Base-by-base conservation (phyloP, 30 jellyfish, hydroid and myxozoan genomes). In the Clytia hemisphaerica region DNA sequence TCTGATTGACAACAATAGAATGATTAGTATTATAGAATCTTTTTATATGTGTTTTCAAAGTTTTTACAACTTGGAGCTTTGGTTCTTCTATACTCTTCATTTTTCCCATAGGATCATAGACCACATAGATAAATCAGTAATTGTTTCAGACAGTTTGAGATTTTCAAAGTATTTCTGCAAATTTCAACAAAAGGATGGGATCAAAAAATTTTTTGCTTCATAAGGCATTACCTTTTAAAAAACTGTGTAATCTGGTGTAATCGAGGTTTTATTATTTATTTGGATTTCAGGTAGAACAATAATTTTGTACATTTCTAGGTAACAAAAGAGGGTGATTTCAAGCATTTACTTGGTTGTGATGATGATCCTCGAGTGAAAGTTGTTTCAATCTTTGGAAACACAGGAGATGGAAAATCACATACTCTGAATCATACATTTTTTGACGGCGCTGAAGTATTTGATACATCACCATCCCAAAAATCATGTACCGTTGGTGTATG, bases 401-500 rank as follows among this genome's bases (percentile, higher is more conserved):
- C 99, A 14, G 99, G 99, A 26, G 99, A 91, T 72, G 99, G 99
- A 29, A 91, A 91, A 74, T 91, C 99, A 16, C 93, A 73, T 73
- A 91, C 99, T 7, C 71, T 91, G 15, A 91, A 91, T 58, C 95
- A 91, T 67, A 91, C 99, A 24, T 91, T 91, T 60, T 91, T 91
- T 64, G 57, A 62, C 48, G 99, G 99, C 10, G 57, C 78, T 38
- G 94, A 91, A 38, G 89, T 91, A 2, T 91, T 91, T 73, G 71
- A 73, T 48, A 82, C 94, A 28, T 91, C 99, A 6, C 61, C 91
- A 16, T 91, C 92, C 21, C 99, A 91, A 57, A 84, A 84, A 40
- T 91, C 99, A 28, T 91, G 99, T 58, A 91, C 99, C 6, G 99
- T 91, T 70, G 99, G 99, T 4, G 99, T 91, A 9, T 91, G 99